Evolutionary conservation across 2,888 invertebrate species (phyloP), one percentile per base, ranked within the genome.

Genomic region (Fabriciana adippe): DNA sequence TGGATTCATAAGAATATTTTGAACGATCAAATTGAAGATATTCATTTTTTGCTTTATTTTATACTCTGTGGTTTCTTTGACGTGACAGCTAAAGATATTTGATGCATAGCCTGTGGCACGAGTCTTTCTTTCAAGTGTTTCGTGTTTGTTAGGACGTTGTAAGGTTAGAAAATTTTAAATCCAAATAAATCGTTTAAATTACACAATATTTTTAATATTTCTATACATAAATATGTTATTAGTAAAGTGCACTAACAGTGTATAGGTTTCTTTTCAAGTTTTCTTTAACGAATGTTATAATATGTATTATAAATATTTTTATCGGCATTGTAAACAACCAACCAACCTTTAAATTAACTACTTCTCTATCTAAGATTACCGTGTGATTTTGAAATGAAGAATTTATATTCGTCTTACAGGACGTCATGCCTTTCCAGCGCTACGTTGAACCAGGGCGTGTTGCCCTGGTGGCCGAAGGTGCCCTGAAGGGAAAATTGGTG

Each of bases 381-480:
- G 16, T 45, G 56, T 56, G 41, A 16, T 47, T 59, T 65, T 45
- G 35, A 65, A 47, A 56, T 69, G 45, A 69, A 47, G 53, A 56
- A 54, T 59, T 66, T 31, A 41, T 73, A 55, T 70, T 69, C 66
- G 54, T 66, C 41, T 90, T 91, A 70, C 90, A 91, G 91, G 76
- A 88, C 92, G 89, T 88, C 87, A 92, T 92, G 98, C 96, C 97
- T 84, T 98, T 97, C 94, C 94, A 96, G 84, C 95, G 97, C 91
- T 98, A 97, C 93, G 99, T 99, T 76, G 97, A 99, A 92, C 96
- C 99, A 75, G 99, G 99, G 92, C 97, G 99, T 78, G 97, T 99
- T 79, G 99, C 98, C 93, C 97, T 97, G 88, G 96, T 99, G 79
- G 96, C 98, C 70, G 96, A 97, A 83, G 99, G 99, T 64, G 94